Percentiles rank a stretch among this genome's conserved stretches.
These are phyloP conservation scores for Carollia perspicillata DNA, from an alignment of 2,113 vertebrate genomes.

Conservation along the genomic window DNA sequence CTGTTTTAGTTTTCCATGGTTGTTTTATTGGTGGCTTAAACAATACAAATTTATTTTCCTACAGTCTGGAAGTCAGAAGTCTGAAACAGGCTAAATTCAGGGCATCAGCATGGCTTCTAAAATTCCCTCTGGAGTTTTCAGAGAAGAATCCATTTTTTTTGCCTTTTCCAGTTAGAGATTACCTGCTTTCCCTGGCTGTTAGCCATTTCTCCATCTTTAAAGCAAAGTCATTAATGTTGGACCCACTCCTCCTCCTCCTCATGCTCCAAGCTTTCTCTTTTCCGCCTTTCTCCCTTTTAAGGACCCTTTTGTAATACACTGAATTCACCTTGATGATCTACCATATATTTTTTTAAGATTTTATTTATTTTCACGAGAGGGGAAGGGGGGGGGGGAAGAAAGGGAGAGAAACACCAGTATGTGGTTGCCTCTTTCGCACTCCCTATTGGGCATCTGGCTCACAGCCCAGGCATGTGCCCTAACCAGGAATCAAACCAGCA, in stretches of 20 bases:
- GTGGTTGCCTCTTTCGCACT: too few species aligned
- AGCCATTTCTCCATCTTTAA: background rate
- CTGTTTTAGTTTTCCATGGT: background rate
- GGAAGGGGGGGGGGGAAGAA: too few species aligned
- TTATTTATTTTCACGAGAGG: too few species aligned
- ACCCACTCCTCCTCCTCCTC: background rate
- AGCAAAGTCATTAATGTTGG: background rate
- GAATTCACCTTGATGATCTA: too few species aligned
- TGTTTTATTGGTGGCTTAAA: background rate
- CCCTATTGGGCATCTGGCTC: too few species aligned
- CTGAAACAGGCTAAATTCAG: background rate
- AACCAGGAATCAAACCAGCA: too few species aligned
- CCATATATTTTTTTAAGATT: too few species aligned
- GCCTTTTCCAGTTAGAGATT: background rate
- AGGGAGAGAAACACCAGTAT: too few species aligned
- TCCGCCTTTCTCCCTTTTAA: background rate
- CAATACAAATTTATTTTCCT: background rate
- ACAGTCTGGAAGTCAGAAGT: background rate
- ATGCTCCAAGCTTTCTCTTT: background rate
- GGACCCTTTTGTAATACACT: background rate
- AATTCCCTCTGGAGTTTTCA: background rate
- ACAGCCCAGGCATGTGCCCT: too few species aligned
- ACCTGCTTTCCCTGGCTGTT: background rate
- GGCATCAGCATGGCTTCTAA: background rate
- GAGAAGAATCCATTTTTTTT: background rate